Evolutionary conservation across 1,140 invertebrate genomes (phyloP).

Genomic region (Sycophila sp.): DNA sequence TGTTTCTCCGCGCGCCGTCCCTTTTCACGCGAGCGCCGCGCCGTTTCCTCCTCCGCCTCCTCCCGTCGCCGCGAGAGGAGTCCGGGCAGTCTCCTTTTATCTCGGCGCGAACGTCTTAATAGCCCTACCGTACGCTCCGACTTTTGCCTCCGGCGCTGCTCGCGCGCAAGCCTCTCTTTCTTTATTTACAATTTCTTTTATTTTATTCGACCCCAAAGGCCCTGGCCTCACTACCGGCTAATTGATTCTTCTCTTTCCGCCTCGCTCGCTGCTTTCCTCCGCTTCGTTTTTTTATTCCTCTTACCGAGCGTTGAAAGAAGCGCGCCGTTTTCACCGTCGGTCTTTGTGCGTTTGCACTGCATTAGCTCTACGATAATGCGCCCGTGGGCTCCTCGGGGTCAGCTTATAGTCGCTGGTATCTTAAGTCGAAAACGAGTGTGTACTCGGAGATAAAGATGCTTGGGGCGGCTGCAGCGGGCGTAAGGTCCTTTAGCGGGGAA

Average conservation of each 20-base stretch:
- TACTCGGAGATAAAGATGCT: too few relatives aligned
- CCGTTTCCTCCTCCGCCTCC: background rate
- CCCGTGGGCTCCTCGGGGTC: too few relatives aligned
- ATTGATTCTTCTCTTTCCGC: slow-evolving; percentile 31
- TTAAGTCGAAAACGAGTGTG: too few relatives aligned
- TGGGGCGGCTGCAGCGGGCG: too few relatives aligned
- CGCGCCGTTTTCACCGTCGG: background rate
- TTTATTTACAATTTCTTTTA: slow-evolving; percentile 35
- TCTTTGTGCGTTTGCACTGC: background rate
- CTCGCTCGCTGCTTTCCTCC: too few relatives aligned
- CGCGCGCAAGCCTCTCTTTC: slow-evolving; percentile 25
- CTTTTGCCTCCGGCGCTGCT: slow-evolving; percentile 3
- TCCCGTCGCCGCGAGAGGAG: background rate
- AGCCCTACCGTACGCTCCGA: slow-evolving; percentile 52
- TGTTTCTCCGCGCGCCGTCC: slow-evolving; percentile 47
- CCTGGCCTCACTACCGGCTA: background rate
- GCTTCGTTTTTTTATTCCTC: background rate
- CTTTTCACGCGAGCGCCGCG: slow-evolving; percentile 30
- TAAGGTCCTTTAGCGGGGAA: too few relatives aligned
- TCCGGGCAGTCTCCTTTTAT: slow-evolving; percentile 56
- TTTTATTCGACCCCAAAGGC: background rate
- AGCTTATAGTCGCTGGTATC: too few relatives aligned
- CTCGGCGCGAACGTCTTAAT: slow-evolving; percentile 64
- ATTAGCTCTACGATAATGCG: background rate
- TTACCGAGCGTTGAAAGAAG: background rate